phyloP scores from a whole-genome alignment of 2,113 vertebrate genomes.

The Ictalurus punctatus region DNA sequence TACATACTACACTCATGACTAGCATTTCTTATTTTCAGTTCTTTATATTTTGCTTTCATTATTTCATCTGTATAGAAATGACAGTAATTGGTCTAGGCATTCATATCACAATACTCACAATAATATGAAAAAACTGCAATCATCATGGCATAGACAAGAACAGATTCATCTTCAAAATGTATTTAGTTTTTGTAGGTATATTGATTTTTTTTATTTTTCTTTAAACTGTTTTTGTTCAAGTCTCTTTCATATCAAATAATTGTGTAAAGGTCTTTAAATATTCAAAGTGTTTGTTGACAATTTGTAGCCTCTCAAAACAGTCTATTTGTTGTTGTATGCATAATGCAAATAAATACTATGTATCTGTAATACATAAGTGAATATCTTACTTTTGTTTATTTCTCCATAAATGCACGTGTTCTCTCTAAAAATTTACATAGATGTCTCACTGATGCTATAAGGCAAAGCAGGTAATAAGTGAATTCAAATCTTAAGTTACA shows the following conservation, averaged over 20 bases:
- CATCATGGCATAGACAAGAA: not conserved
- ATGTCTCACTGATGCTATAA: not conserved
- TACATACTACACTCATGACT: not conserved
- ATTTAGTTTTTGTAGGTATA: not conserved
- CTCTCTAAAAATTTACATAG: not conserved
- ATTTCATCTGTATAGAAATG: not conserved
- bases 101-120: slow-evolving; percentile 1
- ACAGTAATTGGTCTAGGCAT: not conserved
- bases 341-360: not conserved
- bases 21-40: not conserved
- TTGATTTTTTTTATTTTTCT: not conserved
- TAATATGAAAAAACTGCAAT: not conserved
- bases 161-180: not conserved
- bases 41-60: not conserved
- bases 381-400: not conserved
- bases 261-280: not conserved
- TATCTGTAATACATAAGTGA: not conserved
- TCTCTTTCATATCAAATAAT: not conserved
- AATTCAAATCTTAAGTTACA: not conserved
- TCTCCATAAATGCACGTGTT: not conserved
- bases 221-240: not conserved
- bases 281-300: not conserved
- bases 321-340: not conserved
- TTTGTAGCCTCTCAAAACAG: not conserved
- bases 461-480: not conserved